Base-by-base conservation (phyloP, 2,888 invertebrate species). In the Harpagoxenus sublaevis region DNA sequence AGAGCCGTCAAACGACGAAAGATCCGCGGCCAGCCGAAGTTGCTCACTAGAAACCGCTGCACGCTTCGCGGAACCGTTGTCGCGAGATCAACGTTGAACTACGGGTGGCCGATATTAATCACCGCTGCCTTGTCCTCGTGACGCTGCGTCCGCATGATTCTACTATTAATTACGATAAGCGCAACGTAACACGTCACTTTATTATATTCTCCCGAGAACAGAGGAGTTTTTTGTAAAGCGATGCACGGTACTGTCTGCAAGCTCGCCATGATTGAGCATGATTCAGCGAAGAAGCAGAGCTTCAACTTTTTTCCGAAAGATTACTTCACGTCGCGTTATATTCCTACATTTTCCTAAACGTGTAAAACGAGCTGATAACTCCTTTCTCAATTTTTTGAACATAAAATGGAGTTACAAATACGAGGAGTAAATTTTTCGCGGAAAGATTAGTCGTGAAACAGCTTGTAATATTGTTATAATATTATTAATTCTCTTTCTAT, bases 1-100 rank as follows among this genome's bases (percentile, higher is more conserved):
- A 15, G 74, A 88, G 88, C 60, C 84, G 86, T 90, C 89, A 89
- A 88, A 88, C 66, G 77, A 62, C 60, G 84, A 84, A 89, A 89
- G 87, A 87, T 89, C 63, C 57, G n/a, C 51, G 65, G 42, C 55
- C 42, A 65, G 65, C 51, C 86, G 9, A 79, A 85, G 75, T 87
- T 82, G 31, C 55, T 5, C 73, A 28, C 15, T n/a, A 63, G 62
- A 55, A 65, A 48, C n/a, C 51, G 15, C 15, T 74, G 62, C 68
- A 75, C n/a, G 82, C 42, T 65, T 53, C 62, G 75, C 23, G 23
- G 8, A 82, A 0, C 42, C 53, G 51, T 48, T 74, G 62, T 60
- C 70, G 57, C 31, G 73, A 81, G 73, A 73, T 73, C 79, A 81
- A 81, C 79, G 45, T 39, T 60, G 28, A 73, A 39, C 28, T 81